Percentiles rank a stretch among this genome's conserved stretches.
These are phyloP conservation scores for Diarsia dahlii DNA, from an alignment of 2,888 invertebrate species.

Conservation along the genomic window DNA sequence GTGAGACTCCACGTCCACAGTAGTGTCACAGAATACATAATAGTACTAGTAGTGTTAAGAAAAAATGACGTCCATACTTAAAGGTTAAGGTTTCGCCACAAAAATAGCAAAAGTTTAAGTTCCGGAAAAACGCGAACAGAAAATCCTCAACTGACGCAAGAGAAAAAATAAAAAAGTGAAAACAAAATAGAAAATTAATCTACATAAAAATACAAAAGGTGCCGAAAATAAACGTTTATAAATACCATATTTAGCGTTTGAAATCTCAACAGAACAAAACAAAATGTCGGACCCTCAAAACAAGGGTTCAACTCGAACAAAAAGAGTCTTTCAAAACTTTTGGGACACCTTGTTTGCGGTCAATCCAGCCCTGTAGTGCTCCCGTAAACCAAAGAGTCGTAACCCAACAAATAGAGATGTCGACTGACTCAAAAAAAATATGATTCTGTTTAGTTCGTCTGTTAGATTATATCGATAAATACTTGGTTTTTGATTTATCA, in stretches of 20 bases:
- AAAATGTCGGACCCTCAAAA: neutral
- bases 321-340: constrained; percentile 39
- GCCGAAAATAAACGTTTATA: constrained; percentile 18
- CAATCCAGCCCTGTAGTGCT: neutral
- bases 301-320: constrained; percentile 6
- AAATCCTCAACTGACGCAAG: neutral
- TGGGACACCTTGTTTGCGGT: constrained; percentile 27
- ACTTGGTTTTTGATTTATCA: too few species aligned
- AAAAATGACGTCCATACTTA: too few species aligned
- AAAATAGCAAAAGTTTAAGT: neutral
- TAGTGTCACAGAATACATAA: too few species aligned
- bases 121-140: neutral
- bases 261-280: constrained; percentile 16
- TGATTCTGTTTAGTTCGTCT: too few species aligned
- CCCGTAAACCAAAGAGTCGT: neutral
- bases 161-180: neutral
- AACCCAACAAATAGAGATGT: neutral
- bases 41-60: too few species aligned
- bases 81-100: too few species aligned
- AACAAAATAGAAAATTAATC: constrained; percentile 13
- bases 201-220: neutral
- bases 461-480: too few species aligned
- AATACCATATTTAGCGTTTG: constrained; percentile 24
- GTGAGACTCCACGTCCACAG: too few species aligned
- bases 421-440: neutral